These are phyloP conservation scores for Drosophila neoperkinsi DNA, from an alignment of 2,888 invertebrate genomes.

Conservation along the genomic window DNA sequence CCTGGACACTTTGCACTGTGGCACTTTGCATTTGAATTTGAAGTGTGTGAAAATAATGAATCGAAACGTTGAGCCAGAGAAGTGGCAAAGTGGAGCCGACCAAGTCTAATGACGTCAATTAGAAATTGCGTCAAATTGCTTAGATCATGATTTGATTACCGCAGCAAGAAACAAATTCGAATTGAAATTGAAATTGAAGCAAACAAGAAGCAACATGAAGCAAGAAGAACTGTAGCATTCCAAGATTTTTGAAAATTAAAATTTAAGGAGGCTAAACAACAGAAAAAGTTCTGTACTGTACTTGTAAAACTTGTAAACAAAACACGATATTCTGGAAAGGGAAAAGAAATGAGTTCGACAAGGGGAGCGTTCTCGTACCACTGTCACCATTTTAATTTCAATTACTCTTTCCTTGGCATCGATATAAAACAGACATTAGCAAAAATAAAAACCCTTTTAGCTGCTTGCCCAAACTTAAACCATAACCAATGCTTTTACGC, in stretches of 20 bases:
- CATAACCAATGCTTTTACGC: constrained; percentile 6
- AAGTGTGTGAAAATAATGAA: constrained; percentile 25
- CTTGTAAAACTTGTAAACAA: too few species aligned
- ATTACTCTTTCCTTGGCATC: neutral
- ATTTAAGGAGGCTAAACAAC: neutral
- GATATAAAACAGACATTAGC: constrained; percentile 9
- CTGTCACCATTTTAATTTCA: constrained; percentile 1
- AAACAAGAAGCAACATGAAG: neutral
- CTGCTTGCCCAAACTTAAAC: neutral
- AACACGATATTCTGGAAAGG: neutral
- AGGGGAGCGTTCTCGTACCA: neutral
- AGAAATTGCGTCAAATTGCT: constrained; percentile 10
- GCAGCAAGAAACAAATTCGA: neutral
- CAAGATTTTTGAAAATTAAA: neutral
- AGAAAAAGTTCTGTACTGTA: fast-evolving
- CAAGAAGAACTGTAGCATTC: neutral
- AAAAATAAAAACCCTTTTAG: constrained; percentile 1
- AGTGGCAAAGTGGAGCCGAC: neutral
- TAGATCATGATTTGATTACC: constrained; percentile 5
- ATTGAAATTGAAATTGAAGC: neutral
- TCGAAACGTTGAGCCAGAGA: neutral
- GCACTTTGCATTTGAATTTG: constrained; percentile 8
- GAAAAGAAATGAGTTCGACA: neutral
- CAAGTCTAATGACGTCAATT: constrained; percentile 30
- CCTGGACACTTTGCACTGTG: constrained; percentile 35